These are phyloP conservation scores for Gymnothorax javanicus DNA, from an alignment of 2,797 vertebrate species.

Conservation along the genomic window DNA sequence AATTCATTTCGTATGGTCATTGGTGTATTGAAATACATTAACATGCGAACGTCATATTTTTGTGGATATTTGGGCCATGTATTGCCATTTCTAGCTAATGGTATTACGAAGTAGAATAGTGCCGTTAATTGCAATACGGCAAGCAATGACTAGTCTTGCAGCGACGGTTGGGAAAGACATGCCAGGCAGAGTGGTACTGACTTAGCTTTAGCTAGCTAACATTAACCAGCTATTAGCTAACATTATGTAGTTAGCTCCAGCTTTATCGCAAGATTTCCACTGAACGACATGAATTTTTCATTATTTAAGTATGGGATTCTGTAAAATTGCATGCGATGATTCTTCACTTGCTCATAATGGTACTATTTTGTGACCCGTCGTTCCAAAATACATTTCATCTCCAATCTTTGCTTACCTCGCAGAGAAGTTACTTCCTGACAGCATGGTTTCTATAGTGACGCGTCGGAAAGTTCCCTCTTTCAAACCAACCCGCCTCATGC, in stretches of 20 bases:
- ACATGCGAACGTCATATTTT: background rate
- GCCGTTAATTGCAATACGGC: background rate
- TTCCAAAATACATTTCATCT: background rate
- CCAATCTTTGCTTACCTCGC: conserved; percentile 3
- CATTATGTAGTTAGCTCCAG: background rate
- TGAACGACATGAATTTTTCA: too few species aligned
- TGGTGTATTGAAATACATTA: too few species aligned
- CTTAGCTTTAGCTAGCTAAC: background rate
- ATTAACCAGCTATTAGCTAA: background rate
- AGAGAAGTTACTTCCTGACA: conserved; percentile 16
- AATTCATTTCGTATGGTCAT: too few species aligned
- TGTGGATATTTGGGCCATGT: background rate
- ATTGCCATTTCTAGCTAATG: background rate
- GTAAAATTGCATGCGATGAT: background rate
- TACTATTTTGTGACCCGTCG: background rate
- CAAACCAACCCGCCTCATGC: conserved; percentile 2
- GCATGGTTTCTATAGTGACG: conserved; percentile 19
- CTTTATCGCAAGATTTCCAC: background rate
- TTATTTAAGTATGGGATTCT: background rate
- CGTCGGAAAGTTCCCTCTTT: conserved; percentile 4
- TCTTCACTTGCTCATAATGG: background rate
- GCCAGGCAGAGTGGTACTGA: background rate
- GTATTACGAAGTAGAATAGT: background rate
- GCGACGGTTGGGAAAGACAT: background rate
- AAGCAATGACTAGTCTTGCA: background rate